Conservation (phyloP, 2,113 vertebrate species). For the Nematolebias whitei region DNA sequence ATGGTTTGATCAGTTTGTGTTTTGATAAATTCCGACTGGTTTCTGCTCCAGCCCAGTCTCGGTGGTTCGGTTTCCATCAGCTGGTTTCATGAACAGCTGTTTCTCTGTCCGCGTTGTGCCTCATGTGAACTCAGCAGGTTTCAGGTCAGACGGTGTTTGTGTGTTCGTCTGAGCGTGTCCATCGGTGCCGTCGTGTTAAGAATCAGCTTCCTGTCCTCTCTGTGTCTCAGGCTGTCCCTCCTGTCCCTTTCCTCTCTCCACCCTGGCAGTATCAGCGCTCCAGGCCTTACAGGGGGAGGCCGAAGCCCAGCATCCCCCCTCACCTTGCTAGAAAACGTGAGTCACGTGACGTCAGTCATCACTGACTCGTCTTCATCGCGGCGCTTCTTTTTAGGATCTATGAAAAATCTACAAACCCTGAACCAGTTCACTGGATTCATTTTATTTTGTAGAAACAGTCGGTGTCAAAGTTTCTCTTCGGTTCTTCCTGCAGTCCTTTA, state of each 20-base stretch:
- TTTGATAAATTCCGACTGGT: not conserved
- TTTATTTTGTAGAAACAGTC: too few relatives aligned
- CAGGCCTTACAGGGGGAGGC: constrained; percentile 61
- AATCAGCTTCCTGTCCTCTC: not conserved
- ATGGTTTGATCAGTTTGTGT: not conserved
- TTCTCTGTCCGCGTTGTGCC: too few relatives aligned
- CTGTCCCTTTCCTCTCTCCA: constrained; percentile 67
- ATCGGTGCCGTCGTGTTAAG: not conserved
- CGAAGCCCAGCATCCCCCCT: constrained; percentile 61
- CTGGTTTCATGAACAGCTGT: too few relatives aligned
- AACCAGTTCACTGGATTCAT: too few relatives aligned
- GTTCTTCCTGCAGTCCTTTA: too few relatives aligned
- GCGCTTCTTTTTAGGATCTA: not conserved
- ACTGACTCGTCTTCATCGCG: not conserved
- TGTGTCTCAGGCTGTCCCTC: constrained; percentile 54
- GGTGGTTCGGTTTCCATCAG: too few relatives aligned
- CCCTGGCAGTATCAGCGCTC: constrained; percentile 78
- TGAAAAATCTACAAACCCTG: too few relatives aligned
- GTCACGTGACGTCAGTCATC: constrained; percentile 9
- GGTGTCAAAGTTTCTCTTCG: too few relatives aligned
- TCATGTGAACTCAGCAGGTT: too few relatives aligned
- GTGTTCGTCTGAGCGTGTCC: not conserved
- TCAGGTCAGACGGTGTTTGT: too few relatives aligned
- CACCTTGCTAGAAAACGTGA: constrained; percentile 67
- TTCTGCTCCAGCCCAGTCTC: too few relatives aligned